phyloP scores from a whole-genome alignment of 2,888 invertebrate genomes.

The Taphrorychus bicolor region DNA sequence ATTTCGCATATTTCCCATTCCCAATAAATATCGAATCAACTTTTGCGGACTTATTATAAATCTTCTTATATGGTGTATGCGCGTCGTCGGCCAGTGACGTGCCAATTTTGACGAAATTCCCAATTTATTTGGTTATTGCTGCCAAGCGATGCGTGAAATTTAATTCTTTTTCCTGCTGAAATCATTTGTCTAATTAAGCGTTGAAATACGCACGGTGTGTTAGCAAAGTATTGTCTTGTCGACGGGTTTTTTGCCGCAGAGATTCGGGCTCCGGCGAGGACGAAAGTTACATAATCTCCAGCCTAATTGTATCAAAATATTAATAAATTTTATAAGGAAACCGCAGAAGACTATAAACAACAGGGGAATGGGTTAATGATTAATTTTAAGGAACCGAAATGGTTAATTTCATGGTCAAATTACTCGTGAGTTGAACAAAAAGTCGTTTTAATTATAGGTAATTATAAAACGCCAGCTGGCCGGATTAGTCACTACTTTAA shows the following conservation, averaged over 20 bases:
- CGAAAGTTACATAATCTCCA: background rate
- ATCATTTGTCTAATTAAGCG: background rate
- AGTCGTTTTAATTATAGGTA: constrained; percentile 36
- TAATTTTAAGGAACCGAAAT: constrained; percentile 43
- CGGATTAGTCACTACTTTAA: constrained; percentile 18
- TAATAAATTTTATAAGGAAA: constrained; percentile 2
- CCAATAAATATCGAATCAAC: constrained; percentile 33
- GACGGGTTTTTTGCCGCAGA: background rate
- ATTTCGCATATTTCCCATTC: constrained; percentile 33
- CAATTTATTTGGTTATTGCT: background rate
- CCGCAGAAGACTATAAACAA: constrained; percentile 15
- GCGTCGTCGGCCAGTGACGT: background rate
- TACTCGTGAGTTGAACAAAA: constrained; percentile 54
- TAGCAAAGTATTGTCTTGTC: background rate
- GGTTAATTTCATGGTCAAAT: constrained; percentile 49
- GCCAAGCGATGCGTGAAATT: constrained; percentile 2
- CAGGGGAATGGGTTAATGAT: constrained; percentile 36
- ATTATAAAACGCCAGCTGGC: constrained; percentile 35
- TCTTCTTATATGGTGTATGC: background rate
- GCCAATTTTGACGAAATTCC: background rate
- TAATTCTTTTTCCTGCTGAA: background rate
- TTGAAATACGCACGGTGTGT: background rate
- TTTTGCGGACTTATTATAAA: constrained; percentile 16
- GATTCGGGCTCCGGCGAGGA: background rate
- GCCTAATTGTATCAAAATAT: background rate